These are phyloP conservation scores for Galerucella nymphaeae DNA, from an alignment of 2,888 invertebrate genomes.

Conservation along the genomic window DNA sequence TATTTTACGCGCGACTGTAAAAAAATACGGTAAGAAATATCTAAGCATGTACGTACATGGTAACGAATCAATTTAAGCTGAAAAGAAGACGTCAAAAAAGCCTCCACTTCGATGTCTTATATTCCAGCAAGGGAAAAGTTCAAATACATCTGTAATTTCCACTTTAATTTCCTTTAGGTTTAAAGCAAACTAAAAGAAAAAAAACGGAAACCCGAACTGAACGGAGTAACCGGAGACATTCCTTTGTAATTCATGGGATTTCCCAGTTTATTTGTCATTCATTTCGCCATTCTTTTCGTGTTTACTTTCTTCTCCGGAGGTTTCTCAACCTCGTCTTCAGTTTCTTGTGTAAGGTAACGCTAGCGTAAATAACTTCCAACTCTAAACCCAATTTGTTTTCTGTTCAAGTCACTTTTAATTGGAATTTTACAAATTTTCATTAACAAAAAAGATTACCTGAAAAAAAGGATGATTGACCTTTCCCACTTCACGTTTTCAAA, in stretches of 20 bases:
- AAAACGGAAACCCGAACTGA: conserved; percentile 56
- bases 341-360: not conserved
- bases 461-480: too few relatives aligned
- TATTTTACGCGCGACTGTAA: too few relatives aligned
- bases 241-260: conserved; percentile 66
- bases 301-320: conserved; percentile 51
- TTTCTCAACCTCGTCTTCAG: conserved; percentile 23
- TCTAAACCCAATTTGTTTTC: not conserved
- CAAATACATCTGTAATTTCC: conserved; percentile 60
- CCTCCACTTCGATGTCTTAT: conserved; percentile 38
- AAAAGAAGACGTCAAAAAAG: conserved; percentile 26
- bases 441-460: too few relatives aligned
- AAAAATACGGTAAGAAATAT: too few relatives aligned
- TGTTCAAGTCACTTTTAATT: too few relatives aligned
- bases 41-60: not conserved
- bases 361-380: not conserved
- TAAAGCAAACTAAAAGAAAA: conserved; percentile 54
- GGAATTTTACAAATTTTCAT: too few relatives aligned
- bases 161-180: conserved; percentile 60
- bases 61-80: conserved; percentile 16
- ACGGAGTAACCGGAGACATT: conserved; percentile 64
- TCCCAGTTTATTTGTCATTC: conserved; percentile 66
- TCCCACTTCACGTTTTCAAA: too few relatives aligned
- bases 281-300: conserved; percentile 62
- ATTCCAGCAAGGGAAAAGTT: conserved; percentile 39